A percentile compares a stretch with the other conserved stretches of the same genome.
phyloP scores from a whole-genome alignment of 2,797 vertebrate species.

The Anas georgica region DNA sequence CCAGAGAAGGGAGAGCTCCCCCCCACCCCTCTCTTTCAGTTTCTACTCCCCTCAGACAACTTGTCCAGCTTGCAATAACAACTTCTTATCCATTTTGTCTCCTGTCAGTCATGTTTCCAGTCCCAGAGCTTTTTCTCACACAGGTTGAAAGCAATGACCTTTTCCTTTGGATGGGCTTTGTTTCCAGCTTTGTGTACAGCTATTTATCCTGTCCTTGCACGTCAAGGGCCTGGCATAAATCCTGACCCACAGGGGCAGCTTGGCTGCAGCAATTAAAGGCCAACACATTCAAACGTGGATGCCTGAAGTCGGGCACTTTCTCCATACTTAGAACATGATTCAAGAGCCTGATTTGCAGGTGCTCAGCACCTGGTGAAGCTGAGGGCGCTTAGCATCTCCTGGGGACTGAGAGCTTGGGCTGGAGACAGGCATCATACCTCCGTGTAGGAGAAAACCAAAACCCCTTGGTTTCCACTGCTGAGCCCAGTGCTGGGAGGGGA shows the following conservation, averaged over 20 bases:
- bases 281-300: background rate
- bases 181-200: conserved; percentile 36
- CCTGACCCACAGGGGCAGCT: background rate
- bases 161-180: conserved; percentile 19
- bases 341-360: background rate
- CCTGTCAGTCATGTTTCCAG: background rate
- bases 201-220: background rate
- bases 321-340: background rate
- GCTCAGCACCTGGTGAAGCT: background rate
- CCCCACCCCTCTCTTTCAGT: background rate
- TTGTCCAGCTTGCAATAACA: background rate
- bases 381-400: background rate
- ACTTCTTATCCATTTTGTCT: background rate
- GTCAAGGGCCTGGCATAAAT: background rate
- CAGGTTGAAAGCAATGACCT: conserved; percentile 23
- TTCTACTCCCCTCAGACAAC: background rate
- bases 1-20: background rate
- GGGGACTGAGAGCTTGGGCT: background rate
- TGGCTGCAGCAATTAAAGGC: conserved; percentile 7
- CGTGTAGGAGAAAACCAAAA: background rate
- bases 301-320: background rate
- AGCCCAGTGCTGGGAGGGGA: conserved; percentile 15
- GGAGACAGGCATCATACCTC: background rate
- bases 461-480: background rate
- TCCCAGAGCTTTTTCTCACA: background rate